phyloP scores from a whole-genome alignment of 2,888 invertebrate genomes.

The Troilus luridus region DNA sequence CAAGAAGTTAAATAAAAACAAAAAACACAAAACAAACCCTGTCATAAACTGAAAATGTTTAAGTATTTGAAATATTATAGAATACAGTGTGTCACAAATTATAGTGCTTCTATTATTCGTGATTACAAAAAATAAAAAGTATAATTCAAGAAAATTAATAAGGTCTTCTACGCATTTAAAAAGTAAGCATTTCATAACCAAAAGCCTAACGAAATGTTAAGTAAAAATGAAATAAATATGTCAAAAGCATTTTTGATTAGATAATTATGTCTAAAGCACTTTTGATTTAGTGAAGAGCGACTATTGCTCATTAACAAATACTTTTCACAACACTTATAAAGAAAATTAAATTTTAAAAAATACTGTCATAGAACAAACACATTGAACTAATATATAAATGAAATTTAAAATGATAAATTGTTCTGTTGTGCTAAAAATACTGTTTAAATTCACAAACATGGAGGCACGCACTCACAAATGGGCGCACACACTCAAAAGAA shows the following conservation, averaged over 20 bases:
- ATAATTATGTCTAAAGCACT: not conserved
- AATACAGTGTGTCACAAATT: not conserved
- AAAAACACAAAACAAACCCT: not conserved
- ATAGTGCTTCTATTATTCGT: not conserved
- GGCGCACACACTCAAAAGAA: too few relatives aligned
- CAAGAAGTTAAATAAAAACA: too few relatives aligned
- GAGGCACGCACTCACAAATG: too few relatives aligned
- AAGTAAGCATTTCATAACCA: not conserved
- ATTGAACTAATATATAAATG: not conserved
- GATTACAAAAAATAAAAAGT: not conserved
- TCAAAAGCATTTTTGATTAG: too few relatives aligned
- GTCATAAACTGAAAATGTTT: not conserved
- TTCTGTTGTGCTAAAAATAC: not conserved
- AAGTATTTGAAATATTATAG: not conserved
- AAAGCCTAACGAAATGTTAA: not conserved
- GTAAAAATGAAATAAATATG: not conserved
- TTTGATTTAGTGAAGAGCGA: not conserved
- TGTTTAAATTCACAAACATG: not conserved
- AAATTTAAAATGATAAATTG: not conserved
- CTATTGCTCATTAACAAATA: not conserved
- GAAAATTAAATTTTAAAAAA: not conserved
- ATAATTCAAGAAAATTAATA: not conserved
- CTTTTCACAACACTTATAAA: not conserved
- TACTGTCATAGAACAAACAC: not conserved
- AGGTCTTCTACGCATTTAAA: not conserved